Base-by-base conservation (phyloP, 2,888 invertebrate genomes). In the Mesorhabditis spiculigera region DNA sequence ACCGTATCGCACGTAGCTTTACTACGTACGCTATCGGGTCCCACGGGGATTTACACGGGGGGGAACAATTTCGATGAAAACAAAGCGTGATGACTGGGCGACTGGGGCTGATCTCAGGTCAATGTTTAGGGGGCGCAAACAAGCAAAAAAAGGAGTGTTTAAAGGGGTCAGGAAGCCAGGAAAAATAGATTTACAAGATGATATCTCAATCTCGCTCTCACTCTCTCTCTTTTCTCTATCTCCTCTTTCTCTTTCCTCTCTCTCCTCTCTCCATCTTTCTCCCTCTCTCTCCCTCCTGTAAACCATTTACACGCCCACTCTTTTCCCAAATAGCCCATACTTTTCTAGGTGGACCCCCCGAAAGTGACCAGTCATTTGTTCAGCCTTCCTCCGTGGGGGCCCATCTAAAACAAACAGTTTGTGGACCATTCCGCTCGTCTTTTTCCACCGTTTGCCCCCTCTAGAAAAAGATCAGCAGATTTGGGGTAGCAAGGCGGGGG, bases 131-230 rank as follows among this genome's bases (percentile, higher is more conserved):
- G 67, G 44, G 45, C 66, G 44, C 8, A 43, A 16, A 42, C 4
- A 50, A 45, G 16, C 5, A 13, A 43, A 28, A 28, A 45, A 65
- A 45, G 28, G 45, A 65, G 5, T 16, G 16, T 65, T 44, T 42
- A n/a, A 10, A 42, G 41, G 1, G 42, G 5, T 41, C 16, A 8
- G 43, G 65, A 44, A 41, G 65, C n/a, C 45, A 44, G 28, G 42
- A 50, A 58, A 41, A 50, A 13, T 50, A 42, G 5, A 41, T 8
- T 65, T 42, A 5, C 58, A 45, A 5, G 45, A 44, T 58, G 8
- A 6, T 45, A 61, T 68, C 68, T 68, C 67, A 67, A 66, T 66
- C 62, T 71, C 71, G 68, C 68, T 71, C 67, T 71, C 28, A 58
- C 66, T 68, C 63, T 43, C 68, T 65, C 71, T 43, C 66, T 65